These are phyloP conservation scores for Siniperca chuatsi DNA, from an alignment of 2,113 vertebrate species.

Conservation along the genomic window DNA sequence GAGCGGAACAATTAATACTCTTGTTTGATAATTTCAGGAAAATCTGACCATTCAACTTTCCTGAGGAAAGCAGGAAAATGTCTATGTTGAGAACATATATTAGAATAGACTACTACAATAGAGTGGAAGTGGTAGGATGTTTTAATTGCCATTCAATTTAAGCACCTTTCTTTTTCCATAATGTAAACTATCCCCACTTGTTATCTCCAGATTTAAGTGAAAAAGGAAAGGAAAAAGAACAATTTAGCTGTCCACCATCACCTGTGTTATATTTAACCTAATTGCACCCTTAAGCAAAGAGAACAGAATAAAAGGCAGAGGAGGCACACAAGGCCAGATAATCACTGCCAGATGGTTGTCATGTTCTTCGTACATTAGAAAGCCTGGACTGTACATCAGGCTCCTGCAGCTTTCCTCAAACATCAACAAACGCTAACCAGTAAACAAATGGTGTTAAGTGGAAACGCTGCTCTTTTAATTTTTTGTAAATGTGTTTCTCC, in stretches of 20 bases:
- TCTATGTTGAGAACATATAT: neutral
- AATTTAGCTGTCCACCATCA: neutral
- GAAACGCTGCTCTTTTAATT: neutral
- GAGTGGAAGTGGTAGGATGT: neutral
- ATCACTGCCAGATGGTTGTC: constrained; percentile 60
- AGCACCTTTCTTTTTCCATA: neutral
- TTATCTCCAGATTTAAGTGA: neutral
- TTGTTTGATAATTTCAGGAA: neutral
- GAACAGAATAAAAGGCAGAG: constrained; percentile 12
- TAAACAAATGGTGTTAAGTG: neutral
- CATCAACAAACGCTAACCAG: constrained; percentile 17
- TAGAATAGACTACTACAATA: neutral
- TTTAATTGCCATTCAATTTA: neutral
- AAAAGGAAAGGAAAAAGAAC: neutral
- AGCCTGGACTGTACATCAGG: constrained; percentile 7
- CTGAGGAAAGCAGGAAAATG: neutral
- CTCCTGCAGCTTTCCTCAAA: constrained; percentile 4
- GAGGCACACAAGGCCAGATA: constrained; percentile 17
- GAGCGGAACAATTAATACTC: neutral
- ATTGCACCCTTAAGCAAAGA: constrained; percentile 21
- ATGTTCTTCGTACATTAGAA: constrained; percentile 21
- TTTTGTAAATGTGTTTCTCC: neutral
- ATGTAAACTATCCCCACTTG: neutral
- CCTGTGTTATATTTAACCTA: constrained; percentile 21
- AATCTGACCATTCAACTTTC: neutral